Conservation (phyloP, 2,797 vertebrate species). For the Cossypha heuglini region DNA sequence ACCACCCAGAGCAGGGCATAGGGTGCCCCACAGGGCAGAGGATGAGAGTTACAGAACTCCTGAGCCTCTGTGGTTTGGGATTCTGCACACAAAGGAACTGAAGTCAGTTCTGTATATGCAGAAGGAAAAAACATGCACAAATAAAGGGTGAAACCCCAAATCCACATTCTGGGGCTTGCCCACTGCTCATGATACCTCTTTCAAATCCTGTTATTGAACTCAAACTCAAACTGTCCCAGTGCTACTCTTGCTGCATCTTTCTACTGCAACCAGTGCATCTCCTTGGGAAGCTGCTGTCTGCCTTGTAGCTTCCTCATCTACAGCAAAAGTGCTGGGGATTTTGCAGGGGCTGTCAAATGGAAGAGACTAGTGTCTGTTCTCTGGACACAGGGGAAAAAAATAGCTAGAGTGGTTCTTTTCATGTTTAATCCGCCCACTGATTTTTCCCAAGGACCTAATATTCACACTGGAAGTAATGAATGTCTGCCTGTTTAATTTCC, state of each 20-base stretch:
- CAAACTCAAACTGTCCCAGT: not conserved
- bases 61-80: not conserved
- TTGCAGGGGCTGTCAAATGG: not conserved
- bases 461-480: not conserved
- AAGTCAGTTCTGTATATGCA: not conserved
- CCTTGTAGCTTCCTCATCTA: not conserved
- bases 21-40: not conserved
- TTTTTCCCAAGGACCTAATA: not conserved
- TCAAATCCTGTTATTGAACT: not conserved
- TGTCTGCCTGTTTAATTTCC: not conserved
- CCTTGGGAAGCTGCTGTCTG: not conserved
- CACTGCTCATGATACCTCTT: not conserved
- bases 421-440: not conserved
- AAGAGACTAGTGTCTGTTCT: not conserved
- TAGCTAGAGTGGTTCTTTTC: rapidly evolving
- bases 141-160: not conserved
- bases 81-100: not conserved
- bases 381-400: not conserved
- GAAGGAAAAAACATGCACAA: not conserved
- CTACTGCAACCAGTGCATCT: not conserved
- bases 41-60: not conserved
- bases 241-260: not conserved
- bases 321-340: not conserved
- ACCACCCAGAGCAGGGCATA: not conserved
- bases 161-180: not conserved